These are phyloP conservation scores for Lasioglossum vierecki DNA, from an alignment of 2,888 invertebrate species.

Conservation along the genomic window DNA sequence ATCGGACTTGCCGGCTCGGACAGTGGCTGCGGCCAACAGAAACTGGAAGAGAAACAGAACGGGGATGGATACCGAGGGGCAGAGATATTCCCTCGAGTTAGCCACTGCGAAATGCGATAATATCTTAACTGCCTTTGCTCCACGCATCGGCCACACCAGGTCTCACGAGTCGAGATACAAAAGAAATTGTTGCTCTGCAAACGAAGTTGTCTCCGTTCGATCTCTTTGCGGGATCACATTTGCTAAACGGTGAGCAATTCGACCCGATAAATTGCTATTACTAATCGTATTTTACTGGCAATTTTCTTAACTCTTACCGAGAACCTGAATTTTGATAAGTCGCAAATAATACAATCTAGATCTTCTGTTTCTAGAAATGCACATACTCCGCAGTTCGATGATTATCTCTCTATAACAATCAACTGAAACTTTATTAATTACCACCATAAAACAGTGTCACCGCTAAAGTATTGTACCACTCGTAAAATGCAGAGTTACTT, in stretches of 20 bases:
- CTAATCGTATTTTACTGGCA: neutral
- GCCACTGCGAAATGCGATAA: conserved; percentile 66
- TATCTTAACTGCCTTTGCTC: conserved; percentile 69
- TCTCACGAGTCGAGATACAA: conserved; percentile 33
- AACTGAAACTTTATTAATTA: neutral
- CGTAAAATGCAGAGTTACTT: neutral
- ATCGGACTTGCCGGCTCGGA: conserved; percentile 54
- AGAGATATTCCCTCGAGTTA: conserved; percentile 60
- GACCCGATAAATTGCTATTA: neutral
- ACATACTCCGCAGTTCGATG: neutral
- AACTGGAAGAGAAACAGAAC: conserved; percentile 32
- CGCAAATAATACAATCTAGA: neutral
- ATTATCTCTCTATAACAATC: neutral
- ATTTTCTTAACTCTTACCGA: neutral
- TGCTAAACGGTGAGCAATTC: neutral
- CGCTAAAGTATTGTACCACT: neutral
- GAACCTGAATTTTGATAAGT: neutral
- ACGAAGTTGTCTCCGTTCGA: conserved; percentile 25
- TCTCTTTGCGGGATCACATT: neutral
- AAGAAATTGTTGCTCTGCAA: conserved; percentile 46
- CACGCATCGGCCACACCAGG: conserved; percentile 48
- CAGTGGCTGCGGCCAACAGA: conserved; percentile 19
- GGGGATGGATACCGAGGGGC: conserved; percentile 34
- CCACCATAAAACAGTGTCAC: neutral
- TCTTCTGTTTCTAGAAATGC: neutral